phyloP scores from a whole-genome alignment of 2,888 invertebrate genomes.

The Piscicola geometra region DNA sequence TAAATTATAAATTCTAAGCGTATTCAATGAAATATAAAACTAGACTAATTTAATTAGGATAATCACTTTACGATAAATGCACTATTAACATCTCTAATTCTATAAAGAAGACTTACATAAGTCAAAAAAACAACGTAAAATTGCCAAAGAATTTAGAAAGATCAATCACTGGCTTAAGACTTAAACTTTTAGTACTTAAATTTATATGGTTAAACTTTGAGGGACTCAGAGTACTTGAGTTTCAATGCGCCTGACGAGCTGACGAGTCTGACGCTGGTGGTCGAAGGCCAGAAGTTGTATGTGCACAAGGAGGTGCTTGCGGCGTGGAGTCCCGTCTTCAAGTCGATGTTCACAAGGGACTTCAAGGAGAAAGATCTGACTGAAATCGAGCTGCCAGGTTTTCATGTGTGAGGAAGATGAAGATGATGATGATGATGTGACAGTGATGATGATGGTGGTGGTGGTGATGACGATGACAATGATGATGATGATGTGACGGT shows the following conservation, averaged over 20 bases:
- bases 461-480: background rate
- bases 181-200: too few relatives aligned
- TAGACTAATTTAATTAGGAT: too few relatives aligned
- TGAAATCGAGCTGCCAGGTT: conserved; percentile 48
- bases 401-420: too few relatives aligned
- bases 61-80: too few relatives aligned
- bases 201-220: background rate
- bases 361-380: conserved; percentile 43
- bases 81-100: too few relatives aligned
- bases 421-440: background rate
- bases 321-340: conserved; percentile 51
- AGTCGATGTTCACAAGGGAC: conserved; percentile 47
- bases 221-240: conserved; percentile 44
- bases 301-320: conserved; percentile 50
- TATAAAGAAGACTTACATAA: too few relatives aligned
- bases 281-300: conserved; percentile 47
- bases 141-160: too few relatives aligned
- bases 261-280: conserved; percentile 48
- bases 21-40: too few relatives aligned
- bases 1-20: too few relatives aligned
- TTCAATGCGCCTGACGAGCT: conserved; percentile 49
- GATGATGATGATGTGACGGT: background rate
- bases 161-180: too few relatives aligned
- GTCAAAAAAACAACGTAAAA: too few relatives aligned
- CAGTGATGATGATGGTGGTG: background rate